These are phyloP conservation scores for Thalpophila matura DNA, from an alignment of 2,888 invertebrate genomes.

Conservation along the genomic window DNA sequence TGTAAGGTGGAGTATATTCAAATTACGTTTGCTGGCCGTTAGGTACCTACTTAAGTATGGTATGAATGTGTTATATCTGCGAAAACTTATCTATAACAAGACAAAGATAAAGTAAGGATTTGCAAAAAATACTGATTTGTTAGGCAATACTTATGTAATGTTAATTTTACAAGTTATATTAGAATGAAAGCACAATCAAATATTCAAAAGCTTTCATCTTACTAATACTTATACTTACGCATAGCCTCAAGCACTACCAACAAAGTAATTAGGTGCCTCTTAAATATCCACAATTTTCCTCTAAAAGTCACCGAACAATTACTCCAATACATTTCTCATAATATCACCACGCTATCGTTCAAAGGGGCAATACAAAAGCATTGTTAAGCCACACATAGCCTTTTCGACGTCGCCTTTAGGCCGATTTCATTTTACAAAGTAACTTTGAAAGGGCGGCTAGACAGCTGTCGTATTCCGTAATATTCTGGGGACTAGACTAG, in stretches of 20 bases:
- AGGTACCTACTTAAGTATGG: too few relatives aligned
- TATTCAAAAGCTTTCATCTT: background rate
- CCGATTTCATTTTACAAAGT: conserved; percentile 84
- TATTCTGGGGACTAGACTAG: conserved; percentile 55
- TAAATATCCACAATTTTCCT: background rate
- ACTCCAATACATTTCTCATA: conserved; percentile 42
- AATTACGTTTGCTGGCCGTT: too few relatives aligned
- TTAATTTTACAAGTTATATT: background rate
- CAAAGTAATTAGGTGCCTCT: conserved; percentile 13
- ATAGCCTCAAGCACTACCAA: background rate
- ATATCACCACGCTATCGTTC: conserved; percentile 48
- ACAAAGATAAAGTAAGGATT: background rate
- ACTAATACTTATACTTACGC: background rate
- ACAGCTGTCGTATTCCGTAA: conserved; percentile 65
- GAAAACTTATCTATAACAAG: background rate
- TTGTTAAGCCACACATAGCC: conserved; percentile 70
- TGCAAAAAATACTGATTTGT: too few relatives aligned
- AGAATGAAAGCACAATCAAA: background rate
- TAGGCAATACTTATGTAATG: too few relatives aligned
- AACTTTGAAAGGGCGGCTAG: conserved; percentile 66
- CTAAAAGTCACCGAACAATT: conserved; percentile 20
- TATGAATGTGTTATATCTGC: too few relatives aligned
- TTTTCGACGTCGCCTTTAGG: conserved; percentile 72
- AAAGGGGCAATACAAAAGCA: conserved; percentile 55
- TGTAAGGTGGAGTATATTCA: too few relatives aligned